phyloP scores from a whole-genome alignment of 2,888 invertebrate species.

The Abscondita cerata region DNA sequence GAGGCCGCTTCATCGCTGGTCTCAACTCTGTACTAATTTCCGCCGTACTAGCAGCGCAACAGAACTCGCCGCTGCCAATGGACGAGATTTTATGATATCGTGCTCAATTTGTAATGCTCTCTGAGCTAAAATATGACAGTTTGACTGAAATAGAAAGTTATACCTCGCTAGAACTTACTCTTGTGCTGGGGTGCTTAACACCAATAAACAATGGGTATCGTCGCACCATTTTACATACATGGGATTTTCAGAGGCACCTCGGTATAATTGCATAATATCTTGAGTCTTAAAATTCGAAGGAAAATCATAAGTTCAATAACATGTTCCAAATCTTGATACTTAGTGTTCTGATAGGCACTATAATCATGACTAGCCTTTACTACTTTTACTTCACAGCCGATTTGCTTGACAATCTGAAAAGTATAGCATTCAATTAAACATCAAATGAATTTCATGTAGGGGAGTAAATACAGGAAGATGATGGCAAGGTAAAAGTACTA shows the following conservation, averaged over 20 bases:
- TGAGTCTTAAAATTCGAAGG: constrained; percentile 54
- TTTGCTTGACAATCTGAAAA: constrained; percentile 51
- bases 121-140: constrained; percentile 48
- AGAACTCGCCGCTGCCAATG: constrained; percentile 52
- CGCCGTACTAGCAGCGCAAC: constrained; percentile 48
- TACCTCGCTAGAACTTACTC: constrained; percentile 43
- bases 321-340: constrained; percentile 54
- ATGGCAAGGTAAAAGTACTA: no score
- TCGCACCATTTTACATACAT: constrained; percentile 58
- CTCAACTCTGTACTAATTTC: constrained; percentile 52
- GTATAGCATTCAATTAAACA: neutral
- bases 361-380: constrained; percentile 51
- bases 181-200: constrained; percentile 54
- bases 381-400: constrained; percentile 49
- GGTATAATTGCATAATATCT: constrained; percentile 56
- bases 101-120: constrained; percentile 51
- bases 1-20: constrained; percentile 57
- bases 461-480: no score
- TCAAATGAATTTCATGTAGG: no score
- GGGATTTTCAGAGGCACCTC: constrained; percentile 52
- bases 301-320: constrained; percentile 57
- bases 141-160: neutral
- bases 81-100: constrained; percentile 55
- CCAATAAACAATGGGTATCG: constrained; percentile 56
- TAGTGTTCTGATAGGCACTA: constrained; percentile 43